Conservation (phyloP, 2,888 invertebrate genomes). For the Callyntrura guangdongensis region DNA sequence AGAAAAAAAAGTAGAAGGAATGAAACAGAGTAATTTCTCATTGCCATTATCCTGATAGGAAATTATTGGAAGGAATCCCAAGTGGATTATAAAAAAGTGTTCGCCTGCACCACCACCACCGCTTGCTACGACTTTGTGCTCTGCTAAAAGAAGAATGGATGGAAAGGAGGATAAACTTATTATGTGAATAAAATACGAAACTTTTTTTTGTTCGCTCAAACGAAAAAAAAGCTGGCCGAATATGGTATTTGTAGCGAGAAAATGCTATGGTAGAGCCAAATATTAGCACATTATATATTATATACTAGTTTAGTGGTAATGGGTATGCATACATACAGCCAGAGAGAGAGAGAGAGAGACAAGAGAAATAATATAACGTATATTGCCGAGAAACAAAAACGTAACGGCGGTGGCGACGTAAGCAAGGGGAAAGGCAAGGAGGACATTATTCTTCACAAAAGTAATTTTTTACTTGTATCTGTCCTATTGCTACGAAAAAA, state of each 20-base stretch:
- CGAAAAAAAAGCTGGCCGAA: slow-evolving; percentile 14
- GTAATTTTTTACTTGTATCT: slow-evolving; percentile 71
- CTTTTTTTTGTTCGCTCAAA: slow-evolving; percentile 21
- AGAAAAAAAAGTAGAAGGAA: slow-evolving; percentile 49
- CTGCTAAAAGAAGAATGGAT: slow-evolving; percentile 41
- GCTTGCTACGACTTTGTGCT: background rate
- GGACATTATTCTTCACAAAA: slow-evolving; percentile 68
- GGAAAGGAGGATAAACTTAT: slow-evolving; percentile 58
- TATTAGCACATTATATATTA: slow-evolving; percentile 47
- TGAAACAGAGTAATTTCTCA: slow-evolving; percentile 83
- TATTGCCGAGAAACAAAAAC: slow-evolving; percentile 6
- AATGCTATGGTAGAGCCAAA: slow-evolving; percentile 29
- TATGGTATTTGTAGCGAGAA: slow-evolving; percentile 49
- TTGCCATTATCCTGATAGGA: slow-evolving; percentile 84
- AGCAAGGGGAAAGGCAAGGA: slow-evolving; percentile 37
- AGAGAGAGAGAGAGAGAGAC: background rate
- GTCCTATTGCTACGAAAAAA: slow-evolving; percentile 49
- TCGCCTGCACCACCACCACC: slow-evolving; percentile 8
- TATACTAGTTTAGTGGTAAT: background rate
- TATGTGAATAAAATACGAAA: slow-evolving; percentile 67
- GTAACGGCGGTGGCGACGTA: slow-evolving; percentile 12
- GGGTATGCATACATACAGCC: background rate
- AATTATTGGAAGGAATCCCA: slow-evolving; percentile 84
- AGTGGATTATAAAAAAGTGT: slow-evolving; percentile 83
- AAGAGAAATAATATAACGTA: slow-evolving; percentile 12